phyloP scores from a whole-genome alignment of 2,797 vertebrate genomes.

The Tangara arthus region DNA sequence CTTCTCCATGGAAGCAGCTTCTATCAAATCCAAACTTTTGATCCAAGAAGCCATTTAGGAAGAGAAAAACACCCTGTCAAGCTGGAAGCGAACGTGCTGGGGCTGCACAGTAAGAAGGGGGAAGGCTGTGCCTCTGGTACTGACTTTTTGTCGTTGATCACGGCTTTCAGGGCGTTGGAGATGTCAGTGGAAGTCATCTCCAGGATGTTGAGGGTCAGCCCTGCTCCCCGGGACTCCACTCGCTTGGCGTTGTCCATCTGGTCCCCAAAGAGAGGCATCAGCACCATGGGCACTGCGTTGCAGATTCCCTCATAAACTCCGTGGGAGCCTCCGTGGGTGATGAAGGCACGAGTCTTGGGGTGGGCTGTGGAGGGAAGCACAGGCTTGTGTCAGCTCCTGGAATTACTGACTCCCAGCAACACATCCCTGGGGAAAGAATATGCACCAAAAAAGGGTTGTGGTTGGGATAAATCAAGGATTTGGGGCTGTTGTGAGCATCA shows the following conservation, averaged over 20 bases:
- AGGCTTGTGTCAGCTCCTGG: background rate
- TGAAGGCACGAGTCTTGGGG: conserved; percentile 86
- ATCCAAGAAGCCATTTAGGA: background rate
- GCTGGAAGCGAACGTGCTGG: background rate
- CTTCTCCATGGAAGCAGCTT: background rate
- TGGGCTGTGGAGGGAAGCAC: conserved; percentile 71
- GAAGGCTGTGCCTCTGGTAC: background rate
- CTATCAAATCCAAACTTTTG: background rate
- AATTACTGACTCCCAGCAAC: background rate
- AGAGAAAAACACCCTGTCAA: background rate
- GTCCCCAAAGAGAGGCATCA: conserved; percentile 86
- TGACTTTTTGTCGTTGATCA: conserved; percentile 88
- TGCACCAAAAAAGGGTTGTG: background rate
- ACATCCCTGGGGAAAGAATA: background rate
- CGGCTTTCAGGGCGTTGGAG: conserved; percentile 76
- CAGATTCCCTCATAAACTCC: conserved; percentile 92
- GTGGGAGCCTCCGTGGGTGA: conserved; percentile 90
- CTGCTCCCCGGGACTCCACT: conserved; percentile 80
- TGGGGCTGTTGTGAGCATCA: background rate
- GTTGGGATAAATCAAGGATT: background rate
- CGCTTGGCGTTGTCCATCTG: conserved; percentile 87
- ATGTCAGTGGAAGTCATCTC: conserved; percentile 80
- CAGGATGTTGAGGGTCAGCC: conserved; percentile 79
- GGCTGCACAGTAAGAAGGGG: background rate
- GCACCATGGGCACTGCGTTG: conserved; percentile 88